phyloP scores from a whole-genome alignment of 2,113 vertebrate species.

The Caloenas nicobarica region DNA sequence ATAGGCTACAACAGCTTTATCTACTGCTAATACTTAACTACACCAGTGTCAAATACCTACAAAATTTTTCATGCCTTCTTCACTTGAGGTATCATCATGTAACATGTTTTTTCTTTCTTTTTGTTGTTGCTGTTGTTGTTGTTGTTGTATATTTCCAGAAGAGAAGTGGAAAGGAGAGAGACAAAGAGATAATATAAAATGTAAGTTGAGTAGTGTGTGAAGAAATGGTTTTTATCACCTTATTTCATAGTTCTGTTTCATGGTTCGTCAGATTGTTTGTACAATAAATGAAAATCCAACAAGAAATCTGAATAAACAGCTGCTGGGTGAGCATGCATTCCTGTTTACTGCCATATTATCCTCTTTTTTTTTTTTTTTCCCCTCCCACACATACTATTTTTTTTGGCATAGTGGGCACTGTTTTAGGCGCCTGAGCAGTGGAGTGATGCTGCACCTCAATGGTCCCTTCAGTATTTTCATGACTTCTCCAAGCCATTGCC shows the following conservation, averaged over 20 bases:
- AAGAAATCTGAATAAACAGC: neutral
- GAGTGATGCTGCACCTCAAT: accelerated
- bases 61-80: neutral
- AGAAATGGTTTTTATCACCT: neutral
- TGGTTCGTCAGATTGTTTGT: neutral
- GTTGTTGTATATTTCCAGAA: neutral
- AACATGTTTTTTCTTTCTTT: neutral
- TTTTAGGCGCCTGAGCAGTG: accelerated
- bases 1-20: neutral
- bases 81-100: neutral
- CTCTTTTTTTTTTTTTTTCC: neutral
- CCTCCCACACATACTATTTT: neutral
- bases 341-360: neutral
- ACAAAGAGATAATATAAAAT: neutral
- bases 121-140: no score
- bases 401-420: neutral
- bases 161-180: neutral
- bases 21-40: neutral
- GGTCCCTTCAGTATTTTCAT: neutral
- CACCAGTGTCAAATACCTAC: neutral
- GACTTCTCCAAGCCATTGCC: neutral
- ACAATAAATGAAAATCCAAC: neutral
- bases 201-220: neutral
- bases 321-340: neutral
- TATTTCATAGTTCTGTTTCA: neutral